Conservation (phyloP, 2,797 vertebrate genomes). For the Dermochelys coriacea region DNA sequence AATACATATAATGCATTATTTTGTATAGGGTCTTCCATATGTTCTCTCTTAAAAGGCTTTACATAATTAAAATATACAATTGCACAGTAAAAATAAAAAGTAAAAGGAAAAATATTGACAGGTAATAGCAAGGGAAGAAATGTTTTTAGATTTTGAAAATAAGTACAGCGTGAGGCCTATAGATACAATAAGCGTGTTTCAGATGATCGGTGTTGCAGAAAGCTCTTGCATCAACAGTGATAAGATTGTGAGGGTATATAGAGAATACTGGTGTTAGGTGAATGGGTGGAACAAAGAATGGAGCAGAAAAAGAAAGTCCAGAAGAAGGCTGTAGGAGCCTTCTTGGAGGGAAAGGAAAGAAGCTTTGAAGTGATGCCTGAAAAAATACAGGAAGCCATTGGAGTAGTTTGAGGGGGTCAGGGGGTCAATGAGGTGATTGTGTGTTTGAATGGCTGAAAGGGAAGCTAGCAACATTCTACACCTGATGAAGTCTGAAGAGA, state of each 20-base stretch:
- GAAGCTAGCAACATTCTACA: background rate
- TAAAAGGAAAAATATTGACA: background rate
- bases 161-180: background rate
- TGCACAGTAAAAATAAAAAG: slow-evolving; percentile 7
- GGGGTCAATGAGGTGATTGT: background rate
- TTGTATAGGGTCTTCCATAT: slow-evolving; percentile 9
- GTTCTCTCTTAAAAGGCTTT: background rate
- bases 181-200: background rate
- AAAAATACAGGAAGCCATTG: background rate
- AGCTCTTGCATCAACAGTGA: background rate
- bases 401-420: background rate
- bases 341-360: background rate
- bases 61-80: slow-evolving; percentile 8
- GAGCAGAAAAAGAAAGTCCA: background rate
- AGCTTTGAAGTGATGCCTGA: background rate
- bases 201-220: background rate
- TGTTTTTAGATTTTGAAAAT: background rate
- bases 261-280: background rate
- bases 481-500: background rate
- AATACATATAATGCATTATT: background rate
- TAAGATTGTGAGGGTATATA: background rate
- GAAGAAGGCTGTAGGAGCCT: background rate
- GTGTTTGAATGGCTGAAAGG: background rate
- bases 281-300: background rate
- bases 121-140: background rate